A percentile compares a stretch with the other conserved stretches of the same genome.
Conservation (phyloP, 2,888 invertebrate species). For the Rhimphoctona megacephalus region DNA sequence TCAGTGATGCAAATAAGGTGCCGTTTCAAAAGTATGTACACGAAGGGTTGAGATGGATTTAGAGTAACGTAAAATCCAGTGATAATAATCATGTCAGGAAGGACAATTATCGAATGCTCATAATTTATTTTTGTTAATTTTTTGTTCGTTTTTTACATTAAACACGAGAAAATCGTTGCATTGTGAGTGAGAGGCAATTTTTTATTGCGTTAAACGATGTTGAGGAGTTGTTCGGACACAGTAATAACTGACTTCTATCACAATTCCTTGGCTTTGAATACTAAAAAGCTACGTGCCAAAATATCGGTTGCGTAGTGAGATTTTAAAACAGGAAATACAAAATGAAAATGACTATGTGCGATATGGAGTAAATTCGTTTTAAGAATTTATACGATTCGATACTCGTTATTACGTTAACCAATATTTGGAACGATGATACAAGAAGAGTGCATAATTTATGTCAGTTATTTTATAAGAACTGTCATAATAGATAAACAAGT, state of each 20-base stretch:
- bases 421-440: not conserved
- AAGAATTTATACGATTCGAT: not conserved
- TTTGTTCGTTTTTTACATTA: not conserved
- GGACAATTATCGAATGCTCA: not conserved
- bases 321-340: not conserved
- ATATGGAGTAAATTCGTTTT: not conserved
- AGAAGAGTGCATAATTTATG: not conserved
- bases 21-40: not conserved
- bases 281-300: constrained; percentile 5
- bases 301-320: constrained; percentile 1
- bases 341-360: not conserved
- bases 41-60: not conserved
- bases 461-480: not conserved
- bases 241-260: not conserved
- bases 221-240: not conserved
- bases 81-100: not conserved
- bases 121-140: not conserved
- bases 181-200: not conserved
- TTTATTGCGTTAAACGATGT: not conserved
- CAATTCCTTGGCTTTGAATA: not conserved
- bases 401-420: not conserved
- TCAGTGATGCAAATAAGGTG: not conserved
- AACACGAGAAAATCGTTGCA: not conserved
- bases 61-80: not conserved
- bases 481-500: not conserved